Conservation (phyloP, 2,888 invertebrate species). For the Rhagium mordax region DNA sequence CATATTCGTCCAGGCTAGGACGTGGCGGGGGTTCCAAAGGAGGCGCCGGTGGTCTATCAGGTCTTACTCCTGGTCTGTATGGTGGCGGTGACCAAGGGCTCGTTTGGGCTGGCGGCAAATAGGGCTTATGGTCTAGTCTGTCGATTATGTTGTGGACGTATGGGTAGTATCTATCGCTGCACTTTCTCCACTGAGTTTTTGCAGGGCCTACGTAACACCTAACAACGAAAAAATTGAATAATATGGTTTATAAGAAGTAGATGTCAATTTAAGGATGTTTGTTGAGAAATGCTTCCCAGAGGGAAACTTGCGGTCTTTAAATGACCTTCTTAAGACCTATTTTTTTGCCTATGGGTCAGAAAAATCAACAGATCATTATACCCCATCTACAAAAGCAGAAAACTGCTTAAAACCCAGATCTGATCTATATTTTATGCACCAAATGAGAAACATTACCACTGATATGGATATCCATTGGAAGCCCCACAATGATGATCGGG, state of each 20-base stretch:
- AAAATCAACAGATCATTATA: too few species aligned
- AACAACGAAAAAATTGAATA: background rate
- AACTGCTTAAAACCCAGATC: too few species aligned
- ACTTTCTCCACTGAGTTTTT: constrained; percentile 88
- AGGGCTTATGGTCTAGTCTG: constrained; percentile 55
- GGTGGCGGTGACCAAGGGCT: constrained; percentile 44
- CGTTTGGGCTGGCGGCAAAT: constrained; percentile 44
- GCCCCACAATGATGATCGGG: constrained; percentile 88
- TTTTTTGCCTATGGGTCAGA: too few species aligned
- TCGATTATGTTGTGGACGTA: constrained; percentile 68
- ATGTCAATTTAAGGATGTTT: background rate
- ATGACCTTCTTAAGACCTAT: too few species aligned
- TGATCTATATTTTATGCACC: too few species aligned
- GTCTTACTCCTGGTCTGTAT: constrained; percentile 58
- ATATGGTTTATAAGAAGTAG: too few species aligned
- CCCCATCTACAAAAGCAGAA: too few species aligned
- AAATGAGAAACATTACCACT: too few species aligned
- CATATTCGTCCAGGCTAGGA: constrained; percentile 67
- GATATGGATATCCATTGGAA: constrained; percentile 85
- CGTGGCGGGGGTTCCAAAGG: constrained; percentile 68
- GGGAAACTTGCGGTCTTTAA: too few species aligned
- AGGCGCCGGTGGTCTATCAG: constrained; percentile 62
- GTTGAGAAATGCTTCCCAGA: too few species aligned
- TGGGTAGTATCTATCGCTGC: constrained; percentile 87
- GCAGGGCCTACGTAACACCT: constrained; percentile 90